Evolutionary conservation across 2,113 vertebrate genomes (phyloP), one percentile per base, ranked within the genome.

Genomic region (Merops nubicus): DNA sequence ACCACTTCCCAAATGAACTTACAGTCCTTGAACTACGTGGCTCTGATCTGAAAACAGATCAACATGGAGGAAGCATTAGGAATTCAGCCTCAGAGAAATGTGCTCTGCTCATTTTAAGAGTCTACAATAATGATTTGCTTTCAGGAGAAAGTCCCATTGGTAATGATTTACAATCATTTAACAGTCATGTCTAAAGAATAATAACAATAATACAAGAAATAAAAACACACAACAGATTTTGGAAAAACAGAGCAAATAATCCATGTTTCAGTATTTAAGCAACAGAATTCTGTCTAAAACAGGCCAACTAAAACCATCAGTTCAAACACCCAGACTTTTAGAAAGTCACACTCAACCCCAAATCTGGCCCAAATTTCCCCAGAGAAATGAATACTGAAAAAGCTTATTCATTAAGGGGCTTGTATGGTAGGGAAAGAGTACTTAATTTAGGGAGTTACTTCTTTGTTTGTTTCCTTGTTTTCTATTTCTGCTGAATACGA

Each of bases 381-480:
- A 63, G 78, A 81, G 81, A 91, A 91, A 73, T 31, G 15, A 64
- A 70, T 76, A 57, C 40, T 79, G 40, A 72, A 76, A 87, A 93
- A 64, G 48, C 67, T 81, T 93, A 56, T 88, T 91, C 45, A 88
- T 88, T 88, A 91, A 89, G 48, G 43, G 62, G 91, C 78, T 85
- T 88, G 60, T 87, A 91, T 48, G 51, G 77, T 79, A 50, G 22
- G 26, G 67, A 93, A 79, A 62, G n/a, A 69, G 36, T 7, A 78
- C 56, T 78, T 91, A 20, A 40, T 64, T 72, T 81, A 29, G 62
- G 43, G 31, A 91, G 22, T 36, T 56, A n/a, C 33, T 54, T 60
- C 36, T 65, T 87, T 86, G 60, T 75, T 96, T 86, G 64, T 72
- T 95, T 86, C 51, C 69, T 95, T 92, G 64, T 95, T 95, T 96